These are phyloP conservation scores for Helicoverpa assulta DNA, from an alignment of 2,888 invertebrate genomes.

Conservation along the genomic window DNA sequence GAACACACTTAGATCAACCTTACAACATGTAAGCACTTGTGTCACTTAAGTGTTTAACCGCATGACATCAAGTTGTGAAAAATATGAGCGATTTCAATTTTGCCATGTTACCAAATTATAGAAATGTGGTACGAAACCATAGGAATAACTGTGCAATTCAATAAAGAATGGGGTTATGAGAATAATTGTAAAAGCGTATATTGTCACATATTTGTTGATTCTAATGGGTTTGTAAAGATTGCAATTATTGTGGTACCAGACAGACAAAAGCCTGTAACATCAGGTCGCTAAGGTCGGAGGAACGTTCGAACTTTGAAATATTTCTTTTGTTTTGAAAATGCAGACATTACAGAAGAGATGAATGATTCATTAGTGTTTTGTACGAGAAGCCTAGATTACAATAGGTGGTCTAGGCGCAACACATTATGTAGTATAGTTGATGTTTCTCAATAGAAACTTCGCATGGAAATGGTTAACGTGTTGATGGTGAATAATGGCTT, in stretches of 20 bases:
- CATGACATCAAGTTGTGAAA: slow-evolving; percentile 17
- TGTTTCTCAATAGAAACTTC: slow-evolving; percentile 33
- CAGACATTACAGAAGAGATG: neutral
- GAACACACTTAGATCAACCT: slow-evolving; percentile 16
- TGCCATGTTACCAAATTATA: slow-evolving; percentile 25
- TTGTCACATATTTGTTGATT: slow-evolving; percentile 30
- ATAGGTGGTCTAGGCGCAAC: too few species aligned
- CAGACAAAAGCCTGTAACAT: slow-evolving; percentile 21
- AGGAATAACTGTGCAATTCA: slow-evolving; percentile 8
- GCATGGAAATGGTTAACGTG: slow-evolving; percentile 22
- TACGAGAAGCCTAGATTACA: too few species aligned
- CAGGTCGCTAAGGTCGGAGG: slow-evolving; percentile 25
- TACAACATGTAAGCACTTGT: slow-evolving; percentile 22
- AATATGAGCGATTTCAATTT: slow-evolving; percentile 11
- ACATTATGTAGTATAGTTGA: too few species aligned
- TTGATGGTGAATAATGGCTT: slow-evolving; percentile 39
- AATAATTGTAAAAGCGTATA: slow-evolving; percentile 1
- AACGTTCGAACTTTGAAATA: neutral
- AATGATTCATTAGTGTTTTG: too few species aligned
- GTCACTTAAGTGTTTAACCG: slow-evolving; percentile 15
- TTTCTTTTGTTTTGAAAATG: neutral
- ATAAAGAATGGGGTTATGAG: neutral
- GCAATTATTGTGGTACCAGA: slow-evolving; percentile 24
- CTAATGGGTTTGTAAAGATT: slow-evolving; percentile 36
- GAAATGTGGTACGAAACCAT: slow-evolving; percentile 18